Evolutionary conservation across 2,888 invertebrate genomes (phyloP), one percentile per base, ranked within the genome.

Genomic region (Strigamia maritima): DNA sequence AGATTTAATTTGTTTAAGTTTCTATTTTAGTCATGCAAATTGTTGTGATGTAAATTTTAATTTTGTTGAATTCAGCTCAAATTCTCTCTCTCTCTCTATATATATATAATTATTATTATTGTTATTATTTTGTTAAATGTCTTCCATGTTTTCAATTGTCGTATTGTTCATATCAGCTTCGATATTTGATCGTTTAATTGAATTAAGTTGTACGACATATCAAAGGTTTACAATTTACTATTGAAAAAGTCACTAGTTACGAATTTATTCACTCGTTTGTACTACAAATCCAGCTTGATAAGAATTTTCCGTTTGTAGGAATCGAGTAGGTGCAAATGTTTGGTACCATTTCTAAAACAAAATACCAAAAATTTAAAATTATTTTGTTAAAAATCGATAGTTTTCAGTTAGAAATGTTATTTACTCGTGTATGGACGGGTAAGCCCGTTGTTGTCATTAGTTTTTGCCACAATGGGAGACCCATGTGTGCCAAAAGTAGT

Each of bases 401-500:
- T 19, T n/a, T n/a, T 54, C n/a, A n/a, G 54, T 16, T 19, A 19
- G n/a, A 44, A n/a, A 14, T 44, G 16, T 16, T 14, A 38, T 19
- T 76, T 19, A 76, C 76, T 22, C 35, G 35, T 38, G 40, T 40
- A 16, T 76, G 35, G 10, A 2, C 8, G 35, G 76, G 76, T 40
- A 76, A 76, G n/a, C 76, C 76, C 14, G 24, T 35, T 35, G 76
- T n/a, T 35, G 76, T 76, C 24, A 76, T 24, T 38, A 76, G 38
- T 24, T 38, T 24, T 38, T 76, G 76, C 76, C 76, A 76, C 38
- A 26, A 7, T 31, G 76, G 76, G n/a, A 76, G 76, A 7, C 76
- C 76, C 35, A 76, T 35, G 40, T 76, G 76, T 19, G 76, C 31
- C 38, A 76, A 24, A 31, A 35, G n/a, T 16, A 76, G 31, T 16